Base-by-base conservation (phyloP, 2,888 invertebrate genomes). In the Drosophila greeni region DNA sequence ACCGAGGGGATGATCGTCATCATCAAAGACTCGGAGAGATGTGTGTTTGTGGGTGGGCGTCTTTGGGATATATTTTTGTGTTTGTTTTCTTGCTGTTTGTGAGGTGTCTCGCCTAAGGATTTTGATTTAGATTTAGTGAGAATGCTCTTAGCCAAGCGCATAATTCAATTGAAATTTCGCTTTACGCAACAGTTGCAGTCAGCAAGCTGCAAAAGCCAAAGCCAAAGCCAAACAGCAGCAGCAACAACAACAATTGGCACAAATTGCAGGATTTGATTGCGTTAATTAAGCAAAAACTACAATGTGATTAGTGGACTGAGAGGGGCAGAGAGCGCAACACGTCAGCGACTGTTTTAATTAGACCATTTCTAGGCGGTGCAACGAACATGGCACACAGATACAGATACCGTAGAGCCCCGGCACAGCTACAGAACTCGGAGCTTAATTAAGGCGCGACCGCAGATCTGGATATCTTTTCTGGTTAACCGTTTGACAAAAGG, bases 121-220 rank as follows among this genome's bases (percentile, higher is more conserved):
- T 60, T 57, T 57, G 59, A 60, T 60, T 60, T 58, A 60, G 76
- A 78, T 78, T 82, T 76, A 82, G 74, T 73, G 82, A 81, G 85
- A 84, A 82, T 75, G 80, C 71, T 76, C 60, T 74, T 76, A 85
- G 73, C 79, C 78, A 82, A 80, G 84, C 84, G 85, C 82, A 75
- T 84, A 84, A 84, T 85, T 84, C 74, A 81, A 85, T 84, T 84
- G 80, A 70, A 79, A 74, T 70, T 73, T 73, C 68, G 72, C 72
- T 75, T 76, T 66, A 78, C 40, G 56, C 72, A 53, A 58, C 74
- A 57, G 39, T 49, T 45, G 26, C 70, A 70, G 36, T 57, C 49
- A 48, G 18, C 57, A 33, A 33, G 20, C 48, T 47, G 39, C 23
- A 43, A 45, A 37, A n/a, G n/a, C 45, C 2, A 29, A 45, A 40